Conservation (phyloP, 2,888 invertebrate genomes). For the Drosophila prolongata region DNA sequence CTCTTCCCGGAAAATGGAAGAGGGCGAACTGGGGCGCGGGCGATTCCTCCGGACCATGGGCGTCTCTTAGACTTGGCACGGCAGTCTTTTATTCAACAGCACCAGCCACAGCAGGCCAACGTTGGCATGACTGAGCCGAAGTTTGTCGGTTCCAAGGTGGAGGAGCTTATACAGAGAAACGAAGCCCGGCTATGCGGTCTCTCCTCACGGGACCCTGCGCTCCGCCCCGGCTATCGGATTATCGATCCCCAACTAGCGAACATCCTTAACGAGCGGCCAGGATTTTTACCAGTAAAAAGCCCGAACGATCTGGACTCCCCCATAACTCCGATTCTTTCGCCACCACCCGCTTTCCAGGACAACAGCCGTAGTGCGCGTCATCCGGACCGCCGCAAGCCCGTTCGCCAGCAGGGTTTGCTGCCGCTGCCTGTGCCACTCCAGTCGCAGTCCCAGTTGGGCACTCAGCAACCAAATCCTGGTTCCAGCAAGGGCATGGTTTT, state of each 20-base stretch:
- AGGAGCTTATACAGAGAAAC: slow-evolving; percentile 84
- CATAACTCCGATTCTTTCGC: slow-evolving; percentile 89
- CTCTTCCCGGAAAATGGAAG: slow-evolving; percentile 24
- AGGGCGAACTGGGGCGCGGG: slow-evolving; percentile 70
- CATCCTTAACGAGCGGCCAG: slow-evolving; percentile 84
- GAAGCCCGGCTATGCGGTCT: slow-evolving; percentile 74
- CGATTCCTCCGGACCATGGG: slow-evolving; percentile 70
- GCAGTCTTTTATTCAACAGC: slow-evolving; percentile 65
- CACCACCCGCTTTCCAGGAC: slow-evolving; percentile 89
- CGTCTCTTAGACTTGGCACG: slow-evolving; percentile 61
- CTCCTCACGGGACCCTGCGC: slow-evolving; percentile 63
- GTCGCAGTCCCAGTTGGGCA: slow-evolving; percentile 45
- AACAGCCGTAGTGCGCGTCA: slow-evolving; percentile 79
- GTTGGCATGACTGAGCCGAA: slow-evolving; percentile 64
- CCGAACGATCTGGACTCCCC: slow-evolving; percentile 85
- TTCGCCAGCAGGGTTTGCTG: slow-evolving; percentile 49
- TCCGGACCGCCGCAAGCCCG: slow-evolving; percentile 67
- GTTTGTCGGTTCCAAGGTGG: slow-evolving; percentile 82
- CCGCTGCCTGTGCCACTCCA: slow-evolving; percentile 52
- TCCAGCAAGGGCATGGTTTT: slow-evolving; percentile 83
- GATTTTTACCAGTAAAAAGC: slow-evolving; percentile 83
- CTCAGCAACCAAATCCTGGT: slow-evolving; percentile 58
- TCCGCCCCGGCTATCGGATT: slow-evolving; percentile 83
- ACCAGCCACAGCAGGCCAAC: slow-evolving; percentile 37
- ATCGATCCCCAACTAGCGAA: slow-evolving; percentile 83